Percentiles rank a stretch among this genome's conserved stretches.
These are phyloP conservation scores for Pipistrellus kuhlii DNA, from an alignment of 2,797 vertebrate genomes.

Conservation along the genomic window DNA sequence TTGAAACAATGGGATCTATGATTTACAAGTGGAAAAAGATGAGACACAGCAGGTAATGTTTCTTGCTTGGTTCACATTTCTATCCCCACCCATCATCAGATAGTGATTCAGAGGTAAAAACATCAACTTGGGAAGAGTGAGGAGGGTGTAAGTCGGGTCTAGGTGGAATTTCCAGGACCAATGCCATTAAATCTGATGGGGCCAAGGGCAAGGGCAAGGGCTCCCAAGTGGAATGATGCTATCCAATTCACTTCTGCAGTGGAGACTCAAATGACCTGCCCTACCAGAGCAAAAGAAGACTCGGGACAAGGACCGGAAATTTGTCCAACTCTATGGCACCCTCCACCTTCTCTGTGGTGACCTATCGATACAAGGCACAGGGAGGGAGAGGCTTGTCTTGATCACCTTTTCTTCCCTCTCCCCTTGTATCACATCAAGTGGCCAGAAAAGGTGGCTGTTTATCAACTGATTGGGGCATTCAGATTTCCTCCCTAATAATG, in stretches of 20 bases:
- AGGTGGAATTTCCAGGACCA: neutral
- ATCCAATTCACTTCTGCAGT: neutral
- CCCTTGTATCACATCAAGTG: neutral
- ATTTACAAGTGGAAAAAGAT: conserved; percentile 67
- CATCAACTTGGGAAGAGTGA: neutral
- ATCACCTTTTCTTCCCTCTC: neutral
- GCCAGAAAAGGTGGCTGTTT: neutral
- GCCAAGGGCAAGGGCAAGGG: neutral
- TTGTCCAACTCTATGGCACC: neutral
- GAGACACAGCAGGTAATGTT: conserved; percentile 8
- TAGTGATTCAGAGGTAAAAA: conserved; percentile 18
- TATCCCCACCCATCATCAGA: conserved; percentile 21
- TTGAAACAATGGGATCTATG: conserved; percentile 70
- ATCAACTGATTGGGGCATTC: neutral
- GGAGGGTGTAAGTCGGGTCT: neutral
- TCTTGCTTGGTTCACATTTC: neutral
- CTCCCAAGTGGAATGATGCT: neutral
- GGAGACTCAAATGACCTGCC: neutral
- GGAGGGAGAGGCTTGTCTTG: too few relatives aligned
- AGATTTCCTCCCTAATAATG: neutral
- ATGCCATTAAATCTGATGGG: neutral
- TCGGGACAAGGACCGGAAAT: neutral
- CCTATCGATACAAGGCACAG: neutral
- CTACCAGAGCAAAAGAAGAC: neutral
- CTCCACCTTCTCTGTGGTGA: neutral